Percentiles rank a stretch among this genome's conserved stretches.
phyloP scores from a whole-genome alignment of 2,797 vertebrate species.

The Spheniscus humboldti region DNA sequence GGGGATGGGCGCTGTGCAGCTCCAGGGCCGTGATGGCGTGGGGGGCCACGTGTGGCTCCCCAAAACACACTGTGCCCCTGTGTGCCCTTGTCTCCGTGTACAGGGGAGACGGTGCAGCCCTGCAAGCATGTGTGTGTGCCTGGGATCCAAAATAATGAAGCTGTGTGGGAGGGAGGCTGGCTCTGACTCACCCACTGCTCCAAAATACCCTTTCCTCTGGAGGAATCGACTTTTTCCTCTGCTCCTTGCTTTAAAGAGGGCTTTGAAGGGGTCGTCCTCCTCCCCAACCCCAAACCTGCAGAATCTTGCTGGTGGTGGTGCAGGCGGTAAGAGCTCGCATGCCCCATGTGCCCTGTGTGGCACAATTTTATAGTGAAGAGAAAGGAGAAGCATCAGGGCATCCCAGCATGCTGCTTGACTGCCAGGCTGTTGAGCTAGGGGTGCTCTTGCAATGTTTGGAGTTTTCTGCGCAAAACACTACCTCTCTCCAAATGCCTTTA shows the following conservation, averaged over 20 bases:
- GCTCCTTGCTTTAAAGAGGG: neutral
- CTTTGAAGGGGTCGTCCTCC: neutral
- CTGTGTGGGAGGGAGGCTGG: neutral
- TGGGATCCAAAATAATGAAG: neutral
- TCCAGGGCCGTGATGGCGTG: rapidly evolving
- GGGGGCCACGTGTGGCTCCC: neutral
- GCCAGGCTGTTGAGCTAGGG: neutral
- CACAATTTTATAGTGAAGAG: neutral
- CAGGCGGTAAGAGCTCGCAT: rapidly evolving
- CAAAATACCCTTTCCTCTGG: neutral
- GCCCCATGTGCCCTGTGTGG: rapidly evolving
- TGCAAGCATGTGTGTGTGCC: rapidly evolving
- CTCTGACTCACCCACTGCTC: conserved; percentile 22
- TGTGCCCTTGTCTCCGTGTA: rapidly evolving
- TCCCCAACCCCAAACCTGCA: neutral
- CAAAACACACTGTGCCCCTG: neutral
- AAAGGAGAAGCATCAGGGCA: neutral
- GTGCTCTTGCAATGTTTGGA: neutral
- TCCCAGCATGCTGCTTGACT: neutral
- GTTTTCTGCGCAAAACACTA: neutral
- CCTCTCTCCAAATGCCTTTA: neutral
- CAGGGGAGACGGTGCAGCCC: neutral
- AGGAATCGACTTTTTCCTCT: neutral
- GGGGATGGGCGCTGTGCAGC: neutral
- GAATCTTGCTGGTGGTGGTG: neutral